phyloP scores from a whole-genome alignment of 2,797 vertebrate species.

The Alectoris magna region DNA sequence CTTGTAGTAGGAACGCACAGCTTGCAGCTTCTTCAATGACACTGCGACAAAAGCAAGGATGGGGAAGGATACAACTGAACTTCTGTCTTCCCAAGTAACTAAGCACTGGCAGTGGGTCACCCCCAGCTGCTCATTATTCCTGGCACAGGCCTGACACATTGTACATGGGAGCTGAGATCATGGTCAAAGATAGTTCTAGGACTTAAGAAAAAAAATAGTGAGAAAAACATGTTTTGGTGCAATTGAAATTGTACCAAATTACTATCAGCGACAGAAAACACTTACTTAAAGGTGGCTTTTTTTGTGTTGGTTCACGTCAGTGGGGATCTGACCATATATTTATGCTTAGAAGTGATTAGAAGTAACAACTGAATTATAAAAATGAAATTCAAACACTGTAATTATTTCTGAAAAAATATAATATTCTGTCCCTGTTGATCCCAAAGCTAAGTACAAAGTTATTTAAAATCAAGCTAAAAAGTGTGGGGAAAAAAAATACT shows the following conservation, averaged over 20 bases:
- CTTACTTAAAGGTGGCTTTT: background rate
- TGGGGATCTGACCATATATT: background rate
- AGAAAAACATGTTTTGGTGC: background rate
- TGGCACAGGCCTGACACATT: background rate
- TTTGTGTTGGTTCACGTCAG: background rate
- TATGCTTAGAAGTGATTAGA: background rate
- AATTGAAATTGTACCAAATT: background rate
- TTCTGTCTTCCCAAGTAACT: background rate
- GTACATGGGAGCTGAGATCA: background rate
- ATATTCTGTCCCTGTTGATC: background rate
- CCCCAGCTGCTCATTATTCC: background rate
- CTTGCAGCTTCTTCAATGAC: background rate
- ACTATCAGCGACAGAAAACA: background rate
- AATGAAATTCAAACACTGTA: background rate
- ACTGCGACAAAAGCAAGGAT: background rate
- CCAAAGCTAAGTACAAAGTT: background rate
- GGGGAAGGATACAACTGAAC: background rate
- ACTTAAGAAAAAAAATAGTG: background rate
- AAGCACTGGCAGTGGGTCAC: background rate
- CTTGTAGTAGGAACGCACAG: background rate
- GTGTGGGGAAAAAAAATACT: background rate
- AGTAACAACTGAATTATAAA: background rate
- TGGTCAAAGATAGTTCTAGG: background rate
- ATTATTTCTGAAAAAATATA: background rate
- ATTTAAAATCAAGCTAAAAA: background rate